phyloP scores from a whole-genome alignment of 2,888 invertebrate species.

The Alloplasta piceator region DNA sequence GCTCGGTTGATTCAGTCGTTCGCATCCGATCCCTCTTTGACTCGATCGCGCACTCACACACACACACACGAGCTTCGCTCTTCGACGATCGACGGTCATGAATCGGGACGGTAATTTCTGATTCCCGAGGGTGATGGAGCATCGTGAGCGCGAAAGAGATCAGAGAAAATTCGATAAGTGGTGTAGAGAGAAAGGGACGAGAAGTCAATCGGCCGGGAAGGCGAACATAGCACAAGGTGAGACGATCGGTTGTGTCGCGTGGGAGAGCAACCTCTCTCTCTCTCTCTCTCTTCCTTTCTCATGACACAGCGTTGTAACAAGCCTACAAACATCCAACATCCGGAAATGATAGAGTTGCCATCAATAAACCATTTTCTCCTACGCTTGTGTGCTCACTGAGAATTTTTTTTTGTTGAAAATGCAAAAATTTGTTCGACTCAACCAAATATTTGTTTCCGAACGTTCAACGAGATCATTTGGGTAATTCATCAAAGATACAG shows the following conservation, averaged over 20 bases:
- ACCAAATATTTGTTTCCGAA: too few relatives aligned
- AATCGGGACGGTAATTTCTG: conserved; percentile 77
- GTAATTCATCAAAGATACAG: too few relatives aligned
- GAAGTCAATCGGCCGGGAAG: conserved; percentile 39
- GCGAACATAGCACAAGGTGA: conserved; percentile 71
- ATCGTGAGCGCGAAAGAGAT: conserved; percentile 12
- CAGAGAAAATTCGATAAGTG: conserved; percentile 14
- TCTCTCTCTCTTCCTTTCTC: too few relatives aligned
- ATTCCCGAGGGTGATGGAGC: conserved; percentile 73
- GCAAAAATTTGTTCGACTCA: too few relatives aligned
- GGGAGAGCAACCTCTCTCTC: conserved; percentile 55
- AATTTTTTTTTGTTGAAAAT: too few relatives aligned
- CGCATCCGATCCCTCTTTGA: conserved; percentile 41
- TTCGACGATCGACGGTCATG: conserved; percentile 73
- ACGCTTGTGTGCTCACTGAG: too few relatives aligned
- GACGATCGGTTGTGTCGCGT: conserved; percentile 67
- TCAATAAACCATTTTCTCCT: too few relatives aligned
- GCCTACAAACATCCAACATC: too few relatives aligned
- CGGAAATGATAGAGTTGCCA: too few relatives aligned
- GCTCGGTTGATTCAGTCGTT: conserved; percentile 72
- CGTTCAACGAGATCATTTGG: too few relatives aligned
- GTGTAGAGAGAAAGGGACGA: conserved; percentile 23
- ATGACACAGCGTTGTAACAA: too few relatives aligned
- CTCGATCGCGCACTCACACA: conserved; percentile 46
- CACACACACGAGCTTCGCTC: conserved; percentile 27